phyloP scores from a whole-genome alignment of 2,797 vertebrate genomes.

The Tiaroga cobitis region DNA sequence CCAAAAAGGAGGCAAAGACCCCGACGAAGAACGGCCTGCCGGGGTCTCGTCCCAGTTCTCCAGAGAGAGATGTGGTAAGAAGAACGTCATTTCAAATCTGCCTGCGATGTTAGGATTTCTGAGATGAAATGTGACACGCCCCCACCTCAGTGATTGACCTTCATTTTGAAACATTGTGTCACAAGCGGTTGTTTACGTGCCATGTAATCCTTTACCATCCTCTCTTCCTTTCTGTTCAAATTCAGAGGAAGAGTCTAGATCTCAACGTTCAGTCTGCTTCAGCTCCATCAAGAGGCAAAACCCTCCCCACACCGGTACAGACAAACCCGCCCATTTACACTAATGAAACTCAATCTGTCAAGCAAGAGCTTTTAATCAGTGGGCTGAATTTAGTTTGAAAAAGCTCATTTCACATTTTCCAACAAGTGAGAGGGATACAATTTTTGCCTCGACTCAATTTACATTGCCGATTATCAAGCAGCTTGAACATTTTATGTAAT shows the following conservation, averaged over 20 bases:
- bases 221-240: constrained; percentile 70
- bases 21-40: constrained; percentile 94
- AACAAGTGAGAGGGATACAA: constrained; percentile 42
- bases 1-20: constrained; percentile 95
- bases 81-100: constrained; percentile 47
- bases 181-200: constrained; percentile 1
- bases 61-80: constrained; percentile 92
- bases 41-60: constrained; percentile 90
- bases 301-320: constrained; percentile 92
- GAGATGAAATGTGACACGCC: background rate
- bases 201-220: constrained; percentile 63
- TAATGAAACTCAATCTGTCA: constrained; percentile 11
- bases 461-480: background rate
- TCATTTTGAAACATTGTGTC: constrained; percentile 9
- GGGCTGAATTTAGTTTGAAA: constrained; percentile 16
- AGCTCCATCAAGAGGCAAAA: constrained; percentile 95
- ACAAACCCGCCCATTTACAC: constrained; percentile 75
- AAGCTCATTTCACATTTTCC: constrained; percentile 11
- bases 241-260: constrained; percentile 96
- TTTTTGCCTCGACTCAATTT: constrained; percentile 42
- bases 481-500: background rate
- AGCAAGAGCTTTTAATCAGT: constrained; percentile 21
- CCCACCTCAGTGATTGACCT: background rate
- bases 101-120: background rate
- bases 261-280: constrained; percentile 87